Evolutionary conservation across 2,113 vertebrate genomes (phyloP).

Genomic region (Bothrops jararaca): DNA sequence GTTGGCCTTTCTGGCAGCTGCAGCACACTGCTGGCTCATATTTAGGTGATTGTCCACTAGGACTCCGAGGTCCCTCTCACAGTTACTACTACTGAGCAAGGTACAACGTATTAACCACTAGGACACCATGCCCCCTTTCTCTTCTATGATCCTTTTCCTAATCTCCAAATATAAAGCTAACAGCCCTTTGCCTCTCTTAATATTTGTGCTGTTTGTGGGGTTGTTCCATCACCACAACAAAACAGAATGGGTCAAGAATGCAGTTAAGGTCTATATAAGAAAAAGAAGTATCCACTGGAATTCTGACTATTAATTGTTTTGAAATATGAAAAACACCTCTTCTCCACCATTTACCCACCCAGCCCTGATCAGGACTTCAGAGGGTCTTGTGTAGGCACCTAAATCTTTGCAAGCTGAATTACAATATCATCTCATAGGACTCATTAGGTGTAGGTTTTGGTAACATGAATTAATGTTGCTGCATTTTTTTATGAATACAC

Average conservation of each 20-base stretch:
- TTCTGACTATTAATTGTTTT: not conserved
- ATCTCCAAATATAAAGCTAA: not conserved
- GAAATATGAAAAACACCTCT: not conserved
- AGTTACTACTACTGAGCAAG: no score
- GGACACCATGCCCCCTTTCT: not conserved
- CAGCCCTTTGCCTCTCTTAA: not conserved
- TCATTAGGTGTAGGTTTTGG: not conserved
- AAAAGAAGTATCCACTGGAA: not conserved
- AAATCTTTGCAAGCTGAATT: not conserved
- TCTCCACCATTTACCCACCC: not conserved
- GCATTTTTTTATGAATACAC: not conserved
- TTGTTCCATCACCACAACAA: not conserved
- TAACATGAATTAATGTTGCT: not conserved
- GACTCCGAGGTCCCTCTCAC: no score
- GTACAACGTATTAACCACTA: not conserved
- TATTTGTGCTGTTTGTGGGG: not conserved
- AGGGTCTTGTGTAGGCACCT: not conserved
- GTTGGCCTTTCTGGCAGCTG: no score
- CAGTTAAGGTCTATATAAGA: not conserved
- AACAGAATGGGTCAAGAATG: not conserved
- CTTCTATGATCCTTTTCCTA: not conserved
- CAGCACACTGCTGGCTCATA: no score
- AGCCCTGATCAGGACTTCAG: not conserved
- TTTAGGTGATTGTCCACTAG: no score
- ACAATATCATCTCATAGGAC: not conserved